Conservation (phyloP, 2,888 invertebrate species). For the Diploptera punctata region DNA sequence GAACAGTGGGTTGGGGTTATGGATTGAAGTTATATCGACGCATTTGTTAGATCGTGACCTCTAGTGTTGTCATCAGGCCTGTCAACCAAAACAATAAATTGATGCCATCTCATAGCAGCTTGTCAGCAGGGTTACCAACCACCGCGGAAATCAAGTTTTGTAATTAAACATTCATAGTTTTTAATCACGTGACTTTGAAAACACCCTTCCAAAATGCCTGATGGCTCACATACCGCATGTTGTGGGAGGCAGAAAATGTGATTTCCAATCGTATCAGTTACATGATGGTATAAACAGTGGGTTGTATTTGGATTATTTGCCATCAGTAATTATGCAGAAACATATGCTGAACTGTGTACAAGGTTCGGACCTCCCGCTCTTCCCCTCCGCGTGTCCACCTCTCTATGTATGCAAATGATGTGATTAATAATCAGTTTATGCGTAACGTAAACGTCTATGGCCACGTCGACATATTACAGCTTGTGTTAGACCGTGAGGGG, state of each 20-base stretch:
- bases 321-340: background rate
- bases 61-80: background rate
- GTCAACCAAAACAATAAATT: background rate
- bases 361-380: background rate
- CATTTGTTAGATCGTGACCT: background rate
- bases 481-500: too few relatives aligned
- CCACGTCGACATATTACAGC: too few relatives aligned
- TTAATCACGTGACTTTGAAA: conserved; percentile 13
- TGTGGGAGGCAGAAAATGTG: conserved; percentile 5
- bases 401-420: background rate
- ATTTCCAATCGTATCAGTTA: background rate
- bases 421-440: background rate
- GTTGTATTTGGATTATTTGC: background rate
- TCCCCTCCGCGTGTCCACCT: too few relatives aligned
- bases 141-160: conserved; percentile 3
- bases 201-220: background rate
- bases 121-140: background rate
- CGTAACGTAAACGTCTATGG: background rate
- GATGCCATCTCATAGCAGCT: background rate
- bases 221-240: background rate
- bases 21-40: background rate
- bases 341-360: background rate
- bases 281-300: background rate
- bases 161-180: conserved; percentile 23
- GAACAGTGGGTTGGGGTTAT: too few relatives aligned